Conservation (phyloP, 2,797 vertebrate genomes). For the Alosa sapidissima region DNA sequence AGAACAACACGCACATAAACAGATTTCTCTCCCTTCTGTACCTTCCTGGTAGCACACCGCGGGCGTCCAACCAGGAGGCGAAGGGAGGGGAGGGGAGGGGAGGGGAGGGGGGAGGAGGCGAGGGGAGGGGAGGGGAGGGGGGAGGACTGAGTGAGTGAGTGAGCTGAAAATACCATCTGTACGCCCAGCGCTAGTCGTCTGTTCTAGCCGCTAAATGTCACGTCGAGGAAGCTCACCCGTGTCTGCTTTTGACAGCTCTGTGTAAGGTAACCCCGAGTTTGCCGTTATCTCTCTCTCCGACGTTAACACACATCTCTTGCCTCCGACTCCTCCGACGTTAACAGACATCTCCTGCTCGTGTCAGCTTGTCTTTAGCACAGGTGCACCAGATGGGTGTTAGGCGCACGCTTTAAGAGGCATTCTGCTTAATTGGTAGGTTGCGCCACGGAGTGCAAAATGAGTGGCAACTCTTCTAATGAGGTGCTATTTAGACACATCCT, state of each 20-base stretch:
- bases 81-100: background rate
- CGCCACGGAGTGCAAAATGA: background rate
- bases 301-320: background rate
- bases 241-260: background rate
- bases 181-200: background rate
- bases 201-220: background rate
- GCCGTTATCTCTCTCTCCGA: background rate
- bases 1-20: background rate
- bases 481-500: background rate
- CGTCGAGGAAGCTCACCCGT: background rate
- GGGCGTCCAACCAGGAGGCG: no score
- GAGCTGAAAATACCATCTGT: background rate
- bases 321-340: no score
- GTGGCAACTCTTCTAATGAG: background rate
- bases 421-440: background rate
- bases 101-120: background rate
- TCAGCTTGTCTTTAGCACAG: background rate
- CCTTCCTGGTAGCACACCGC: background rate
- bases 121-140: background rate
- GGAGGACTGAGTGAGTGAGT: background rate
- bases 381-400: background rate
- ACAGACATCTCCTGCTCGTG: background rate
- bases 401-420: background rate
- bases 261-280: background rate
- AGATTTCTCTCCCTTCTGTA: background rate